Conservation (phyloP, 23 tunicate genomes). For the Clavelina lepadiformis region DNA sequence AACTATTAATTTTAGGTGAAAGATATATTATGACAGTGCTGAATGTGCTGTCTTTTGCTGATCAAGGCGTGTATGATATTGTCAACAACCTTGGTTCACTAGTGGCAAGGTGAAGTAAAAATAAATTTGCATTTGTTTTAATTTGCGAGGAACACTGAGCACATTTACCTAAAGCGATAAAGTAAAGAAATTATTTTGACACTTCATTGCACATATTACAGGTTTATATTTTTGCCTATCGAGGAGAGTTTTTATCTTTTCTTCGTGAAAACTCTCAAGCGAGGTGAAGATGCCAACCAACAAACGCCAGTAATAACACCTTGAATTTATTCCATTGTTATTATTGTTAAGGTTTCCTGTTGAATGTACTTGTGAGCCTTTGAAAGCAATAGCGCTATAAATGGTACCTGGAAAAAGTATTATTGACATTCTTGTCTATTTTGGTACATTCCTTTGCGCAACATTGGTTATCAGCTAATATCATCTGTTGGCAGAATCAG, state of each 20-base stretch:
- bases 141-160: too few species aligned
- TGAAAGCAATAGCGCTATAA: too few species aligned
- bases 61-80: conserved; percentile 87
- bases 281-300: conserved; percentile 36
- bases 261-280: conserved; percentile 67
- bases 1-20: conserved; percentile 40
- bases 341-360: too few species aligned
- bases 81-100: conserved; percentile 84
- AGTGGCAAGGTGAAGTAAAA: conserved; percentile 93
- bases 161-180: too few species aligned
- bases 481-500: conserved; percentile 27
- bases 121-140: too few species aligned
- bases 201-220: too few species aligned
- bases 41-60: conserved; percentile 72
- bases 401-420: too few species aligned
- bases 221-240: conserved; percentile 88
- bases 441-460: too few species aligned
- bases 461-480: background rate
- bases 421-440: too few species aligned
- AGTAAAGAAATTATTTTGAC: too few species aligned
- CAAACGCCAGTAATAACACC: conserved; percentile 54
- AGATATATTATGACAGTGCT: conserved; percentile 87
- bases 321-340: too few species aligned
- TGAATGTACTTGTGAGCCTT: too few species aligned
- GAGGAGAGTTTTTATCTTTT: conserved; percentile 94